Base-by-base conservation (phyloP, 2,797 vertebrate species). In the Alectoris magna region DNA sequence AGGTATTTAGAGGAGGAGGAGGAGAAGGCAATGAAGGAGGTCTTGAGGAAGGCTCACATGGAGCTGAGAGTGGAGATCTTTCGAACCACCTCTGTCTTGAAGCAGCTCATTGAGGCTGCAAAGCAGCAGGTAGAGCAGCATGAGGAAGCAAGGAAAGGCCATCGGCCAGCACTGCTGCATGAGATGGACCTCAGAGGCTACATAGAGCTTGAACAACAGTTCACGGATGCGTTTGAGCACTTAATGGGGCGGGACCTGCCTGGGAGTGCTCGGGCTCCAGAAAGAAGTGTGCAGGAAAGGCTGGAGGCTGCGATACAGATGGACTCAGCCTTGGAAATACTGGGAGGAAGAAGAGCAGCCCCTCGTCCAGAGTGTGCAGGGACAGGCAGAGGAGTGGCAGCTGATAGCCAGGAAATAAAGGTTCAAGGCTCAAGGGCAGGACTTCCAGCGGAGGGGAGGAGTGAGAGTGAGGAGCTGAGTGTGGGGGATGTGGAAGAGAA, bases 141-240 rank as follows among this genome's bases (percentile, higher is more conserved):
- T 0, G 31, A 9, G 29, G 41, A 66, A 3, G 9, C 3, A n/a
- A 49, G 39, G 38, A 69, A 84, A 76, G 44, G 60, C 26, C 26
- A 8, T 10, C 26, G 21, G 3, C 77, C 59, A 3, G 68, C 26
- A 22, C 39, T 80, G 36, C 59, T 96, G 41, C 93, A 87, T 0
- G 41, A 84, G 77, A 60, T 10, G 27, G 78, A 96, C 75, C 85
- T 97, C 9, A 21, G 56, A 21, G 62, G 38, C 59, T 94, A 91
- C n/a, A 12, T 92, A 34, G 24, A 95, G 43, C 66, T 81, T 49
- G 94, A 96, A 64, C 75, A 93, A 72, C 67, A 64, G n/a, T 51
- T 38, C 31, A 87, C 60, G 1, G 23, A 74, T 3, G 14, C 0
- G 2, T 82, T 83, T 44, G 51, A 80, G 36, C 76, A 19, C 11